Evolutionary conservation across 2,113 vertebrate species (phyloP), one percentile per base, ranked within the genome.

Genomic region (Lampris incognitus): DNA sequence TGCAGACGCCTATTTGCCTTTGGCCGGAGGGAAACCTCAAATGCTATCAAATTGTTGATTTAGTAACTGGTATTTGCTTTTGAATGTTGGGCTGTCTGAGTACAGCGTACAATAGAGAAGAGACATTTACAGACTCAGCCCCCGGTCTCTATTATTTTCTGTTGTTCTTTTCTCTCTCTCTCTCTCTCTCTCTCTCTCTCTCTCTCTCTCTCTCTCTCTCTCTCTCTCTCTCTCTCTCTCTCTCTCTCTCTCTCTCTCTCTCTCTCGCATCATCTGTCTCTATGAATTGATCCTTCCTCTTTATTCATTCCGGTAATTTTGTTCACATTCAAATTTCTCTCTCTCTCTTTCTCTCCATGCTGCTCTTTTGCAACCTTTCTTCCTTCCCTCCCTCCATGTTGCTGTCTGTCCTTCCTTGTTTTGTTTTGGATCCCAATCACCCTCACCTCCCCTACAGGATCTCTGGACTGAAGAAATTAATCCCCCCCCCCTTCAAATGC

Each of bases 381-480:
- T 55, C 38, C 68, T 36, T 39, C n/a, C 13, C 60, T 72, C 11
- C 61, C 69, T 68, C 66, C 6, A 44, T 49, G 55, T 59, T 6
- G 0, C 55, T 38, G 2, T 9, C 36, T 9, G n/a, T 49, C 44
- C 60, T 65, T 3, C 1, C 48, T 64, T 57, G 38, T 37, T 44
- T 9, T 61, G 75, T 56, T 62, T 9, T 44, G 77, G 74, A 78
- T 77, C 65, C 72, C 65, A 66, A 66, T 70, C 65, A 54, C 9
- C 59, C 59, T 55, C 2, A 5, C 66, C 60, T 82, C 67, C 57
- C 51, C 66, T 66, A 11, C 46, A 9, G 54, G 72, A 67, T 87
- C 62, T 5, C 78, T 72, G 38, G 44, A 72, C 67, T 85, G 85
- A 69, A 87, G 85, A 84, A 90, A 90, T 83, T 65, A 82, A 84